A percentile compares a stretch with the other conserved stretches of the same genome.
phyloP scores from a whole-genome alignment of 2,113 vertebrate genomes.

The Mus musculus region GRCm39 chr16:69089501-69090000 shows the following conservation, averaged over 20 bases:
- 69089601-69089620: neutral
- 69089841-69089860: neutral
- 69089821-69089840: neutral
- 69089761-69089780: neutral
- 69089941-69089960: neutral
- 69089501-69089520: neutral
- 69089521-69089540: neutral
- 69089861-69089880: neutral
- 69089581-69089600: neutral
- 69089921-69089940: too few relatives aligned
- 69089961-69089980: neutral
- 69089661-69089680: neutral
- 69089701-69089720: neutral
- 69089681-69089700: neutral
- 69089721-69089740: rapidly evolving
- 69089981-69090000: neutral
- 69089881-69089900: neutral
- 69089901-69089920: neutral
- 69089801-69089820: neutral
- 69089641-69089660: neutral
- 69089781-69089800: neutral
- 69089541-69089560: neutral
- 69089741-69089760: neutral
- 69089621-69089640: neutral
- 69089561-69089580: neutral